A percentile compares a stretch with the other conserved stretches of the same genome.
These are phyloP conservation scores for Sesamia nonagrioides DNA, from an alignment of 1,140 invertebrate species.

Conservation along the genomic window DNA sequence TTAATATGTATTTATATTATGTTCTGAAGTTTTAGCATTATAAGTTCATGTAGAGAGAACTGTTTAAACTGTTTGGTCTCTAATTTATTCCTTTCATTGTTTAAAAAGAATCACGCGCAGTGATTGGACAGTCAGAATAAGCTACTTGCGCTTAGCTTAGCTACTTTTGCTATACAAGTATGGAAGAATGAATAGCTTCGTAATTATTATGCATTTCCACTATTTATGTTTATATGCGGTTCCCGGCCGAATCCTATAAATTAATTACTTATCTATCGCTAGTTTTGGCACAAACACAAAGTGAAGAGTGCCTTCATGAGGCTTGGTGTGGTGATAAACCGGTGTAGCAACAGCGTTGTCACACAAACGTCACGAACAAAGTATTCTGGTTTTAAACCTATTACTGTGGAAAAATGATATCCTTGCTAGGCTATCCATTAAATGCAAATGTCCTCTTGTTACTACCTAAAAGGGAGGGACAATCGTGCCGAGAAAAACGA, in stretches of 20 bases:
- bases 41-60: neutral
- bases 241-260: neutral
- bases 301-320: no score
- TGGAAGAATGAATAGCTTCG: no score
- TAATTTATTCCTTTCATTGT: neutral
- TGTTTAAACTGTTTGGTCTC: neutral
- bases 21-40: neutral
- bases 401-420: conserved; percentile 49
- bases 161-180: neutral
- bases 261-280: no score
- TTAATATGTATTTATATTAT: neutral
- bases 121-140: neutral
- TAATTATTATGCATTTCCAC: neutral
- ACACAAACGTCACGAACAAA: no score
- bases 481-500: conserved; percentile 58
- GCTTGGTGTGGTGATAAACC: no score
- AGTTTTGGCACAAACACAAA: no score
- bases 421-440: conserved; percentile 51
- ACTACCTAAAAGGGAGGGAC: conserved; percentile 60
- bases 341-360: no score
- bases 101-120: neutral
- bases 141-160: no score
- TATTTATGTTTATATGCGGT: neutral
- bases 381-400: conserved; percentile 44
- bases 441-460: conserved; percentile 62